Conservation (phyloP, 2,797 vertebrate genomes). For the Mus caroli region DNA sequence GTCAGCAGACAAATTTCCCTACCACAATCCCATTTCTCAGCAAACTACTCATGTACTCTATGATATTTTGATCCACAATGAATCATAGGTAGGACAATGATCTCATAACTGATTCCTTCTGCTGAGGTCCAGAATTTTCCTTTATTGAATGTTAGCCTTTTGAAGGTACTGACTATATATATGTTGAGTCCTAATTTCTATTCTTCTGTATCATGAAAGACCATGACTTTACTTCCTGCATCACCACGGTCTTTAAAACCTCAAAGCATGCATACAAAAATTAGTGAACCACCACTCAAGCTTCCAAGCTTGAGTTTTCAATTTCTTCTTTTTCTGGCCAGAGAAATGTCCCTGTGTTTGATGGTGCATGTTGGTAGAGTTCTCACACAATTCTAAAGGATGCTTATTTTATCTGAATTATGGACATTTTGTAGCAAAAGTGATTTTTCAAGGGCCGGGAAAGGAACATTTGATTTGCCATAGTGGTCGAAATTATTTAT, state of each 20-base stretch:
- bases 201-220: not conserved
- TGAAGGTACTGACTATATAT: not conserved
- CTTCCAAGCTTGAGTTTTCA: not conserved
- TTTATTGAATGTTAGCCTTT: not conserved
- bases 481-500: constrained; percentile 35
- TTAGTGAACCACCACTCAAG: not conserved
- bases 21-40: not conserved
- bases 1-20: not conserved
- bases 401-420: constrained; percentile 9
- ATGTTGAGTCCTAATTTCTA: not conserved
- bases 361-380: not conserved
- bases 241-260: not conserved
- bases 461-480: not conserved
- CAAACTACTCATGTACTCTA: not conserved
- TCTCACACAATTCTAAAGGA: not conserved
- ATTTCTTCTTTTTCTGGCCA: constrained; percentile 23
- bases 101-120: no score
- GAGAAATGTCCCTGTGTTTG: not conserved
- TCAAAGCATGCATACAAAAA: not conserved
- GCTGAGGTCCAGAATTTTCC: constrained; percentile 2
- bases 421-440: constrained; percentile 22
- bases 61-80: not conserved
- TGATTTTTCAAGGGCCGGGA: no score
- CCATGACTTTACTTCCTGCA: not conserved
- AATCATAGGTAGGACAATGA: not conserved